These are phyloP conservation scores for Coccyzus lansbergi DNA, from an alignment of 2,797 vertebrate genomes.

Conservation along the genomic window DNA sequence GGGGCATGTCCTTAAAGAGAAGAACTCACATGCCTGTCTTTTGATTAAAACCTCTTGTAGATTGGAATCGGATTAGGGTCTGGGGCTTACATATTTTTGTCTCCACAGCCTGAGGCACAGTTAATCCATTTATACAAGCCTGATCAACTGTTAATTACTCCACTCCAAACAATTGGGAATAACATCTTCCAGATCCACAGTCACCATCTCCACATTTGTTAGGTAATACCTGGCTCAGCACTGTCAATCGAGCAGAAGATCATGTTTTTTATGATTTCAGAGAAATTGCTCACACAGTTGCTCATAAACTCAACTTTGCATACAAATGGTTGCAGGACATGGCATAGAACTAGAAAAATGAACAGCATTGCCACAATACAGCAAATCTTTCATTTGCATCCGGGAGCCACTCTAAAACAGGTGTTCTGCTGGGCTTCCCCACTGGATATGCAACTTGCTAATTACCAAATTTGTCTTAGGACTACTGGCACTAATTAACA, in stretches of 20 bases:
- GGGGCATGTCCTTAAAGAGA: neutral
- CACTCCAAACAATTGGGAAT: neutral
- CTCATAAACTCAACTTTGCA: neutral
- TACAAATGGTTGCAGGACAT: neutral
- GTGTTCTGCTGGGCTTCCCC: constrained; percentile 43
- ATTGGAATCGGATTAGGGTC: neutral
- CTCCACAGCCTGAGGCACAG: neutral
- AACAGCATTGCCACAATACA: neutral
- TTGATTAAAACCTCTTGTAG: neutral
- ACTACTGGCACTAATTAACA: constrained; percentile 71
- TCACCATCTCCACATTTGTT: neutral
- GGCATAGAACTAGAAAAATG: neutral
- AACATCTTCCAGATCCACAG: neutral
- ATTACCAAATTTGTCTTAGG: constrained; percentile 61
- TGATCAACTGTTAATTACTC: neutral
- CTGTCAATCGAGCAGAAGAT: neutral
- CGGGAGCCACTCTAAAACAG: neutral
- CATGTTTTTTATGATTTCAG: fast-evolving
- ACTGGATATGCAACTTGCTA: constrained; percentile 27
- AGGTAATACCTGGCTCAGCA: neutral
- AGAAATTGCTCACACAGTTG: neutral
- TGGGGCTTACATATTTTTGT: neutral
- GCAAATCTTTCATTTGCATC: neutral
- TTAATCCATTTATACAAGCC: neutral
- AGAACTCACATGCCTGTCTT: neutral